These are phyloP conservation scores for Zaprionus obscuricornis DNA, from an alignment of 2,888 invertebrate species.

Conservation along the genomic window DNA sequence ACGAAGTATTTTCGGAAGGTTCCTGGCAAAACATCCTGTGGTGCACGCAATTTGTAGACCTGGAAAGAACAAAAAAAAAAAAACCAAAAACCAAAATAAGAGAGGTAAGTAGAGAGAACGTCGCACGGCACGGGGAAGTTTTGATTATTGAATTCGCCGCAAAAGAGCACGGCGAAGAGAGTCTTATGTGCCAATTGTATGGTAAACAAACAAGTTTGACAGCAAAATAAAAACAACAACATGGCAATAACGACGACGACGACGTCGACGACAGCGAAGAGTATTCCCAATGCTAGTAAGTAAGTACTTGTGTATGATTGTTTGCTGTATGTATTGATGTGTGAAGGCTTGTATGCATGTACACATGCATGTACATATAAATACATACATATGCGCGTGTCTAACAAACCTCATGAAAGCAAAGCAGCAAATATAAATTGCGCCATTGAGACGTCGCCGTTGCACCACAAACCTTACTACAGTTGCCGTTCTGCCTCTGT, in stretches of 20 bases:
- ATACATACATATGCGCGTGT: neutral
- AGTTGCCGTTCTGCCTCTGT: no score
- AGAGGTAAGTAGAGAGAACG: conserved; percentile 5
- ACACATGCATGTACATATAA: neutral
- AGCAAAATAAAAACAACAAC: conserved; percentile 24
- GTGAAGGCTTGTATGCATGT: conserved; percentile 32
- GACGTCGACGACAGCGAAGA: conserved; percentile 9
- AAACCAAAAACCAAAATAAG: neutral
- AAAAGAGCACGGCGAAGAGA: conserved; percentile 51
- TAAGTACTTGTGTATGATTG: no score
- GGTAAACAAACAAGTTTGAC: conserved; percentile 68
- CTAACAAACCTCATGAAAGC: conserved; percentile 28
- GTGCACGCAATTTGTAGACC: conserved; percentile 57
- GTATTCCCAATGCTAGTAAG: conserved; percentile 28
- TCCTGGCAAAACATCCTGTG: conserved; percentile 60
- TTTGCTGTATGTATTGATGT: no score
- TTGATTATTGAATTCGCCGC: conserved; percentile 46
- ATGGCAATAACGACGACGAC: conserved; percentile 8
- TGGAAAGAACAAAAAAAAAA: conserved; percentile 13
- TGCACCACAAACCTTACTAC: no score
- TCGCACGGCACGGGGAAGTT: conserved; percentile 1
- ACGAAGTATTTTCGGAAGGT: conserved; percentile 88
- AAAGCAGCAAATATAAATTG: conserved; percentile 29
- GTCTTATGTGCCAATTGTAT: conserved; percentile 21
- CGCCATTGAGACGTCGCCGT: no score